Percentiles rank a stretch among this genome's conserved stretches.
These are phyloP conservation scores for Empidonax traillii DNA, from an alignment of 2,113 vertebrate species.

Conservation along the genomic window DNA sequence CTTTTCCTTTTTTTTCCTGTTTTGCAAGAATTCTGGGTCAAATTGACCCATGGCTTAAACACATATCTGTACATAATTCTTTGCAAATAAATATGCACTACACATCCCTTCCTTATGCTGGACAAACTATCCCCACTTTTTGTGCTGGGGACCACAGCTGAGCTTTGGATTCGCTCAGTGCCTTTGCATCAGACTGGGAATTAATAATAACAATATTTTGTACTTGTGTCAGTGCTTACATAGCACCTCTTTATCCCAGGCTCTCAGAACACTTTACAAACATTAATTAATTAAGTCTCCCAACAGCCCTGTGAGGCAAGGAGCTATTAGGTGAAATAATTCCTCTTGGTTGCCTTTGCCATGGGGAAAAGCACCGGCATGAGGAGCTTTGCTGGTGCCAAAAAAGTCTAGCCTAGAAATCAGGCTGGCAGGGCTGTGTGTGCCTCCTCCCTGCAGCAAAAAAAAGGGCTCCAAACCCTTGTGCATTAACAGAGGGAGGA, in stretches of 20 bases:
- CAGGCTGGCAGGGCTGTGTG: not conserved
- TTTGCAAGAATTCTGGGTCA: constrained; percentile 17
- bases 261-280: constrained; percentile 60
- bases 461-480: constrained; percentile 7
- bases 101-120: not conserved
- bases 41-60: constrained; percentile 16
- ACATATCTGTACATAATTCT: not conserved
- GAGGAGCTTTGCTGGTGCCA: constrained; percentile 46
- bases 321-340: constrained; percentile 67
- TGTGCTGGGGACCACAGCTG: not conserved
- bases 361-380: not conserved
- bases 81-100: constrained; percentile 26
- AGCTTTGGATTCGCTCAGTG: not conserved
- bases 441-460: constrained; percentile 37
- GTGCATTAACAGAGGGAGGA: constrained; percentile 3
- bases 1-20: not conserved
- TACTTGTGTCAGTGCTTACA: constrained; percentile 21
- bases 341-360: constrained; percentile 56
- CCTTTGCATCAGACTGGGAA: not conserved
- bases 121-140: not conserved
- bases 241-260: constrained; percentile 42
- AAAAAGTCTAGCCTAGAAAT: constrained; percentile 30
- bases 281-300: constrained; percentile 71
- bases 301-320: constrained; percentile 50
- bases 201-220: constrained; percentile 43